Evolutionary conservation across 37 sponge, comb jelly and placozoan genomes (phyloP).

Genomic region (Sycon ciliatum): DNA sequence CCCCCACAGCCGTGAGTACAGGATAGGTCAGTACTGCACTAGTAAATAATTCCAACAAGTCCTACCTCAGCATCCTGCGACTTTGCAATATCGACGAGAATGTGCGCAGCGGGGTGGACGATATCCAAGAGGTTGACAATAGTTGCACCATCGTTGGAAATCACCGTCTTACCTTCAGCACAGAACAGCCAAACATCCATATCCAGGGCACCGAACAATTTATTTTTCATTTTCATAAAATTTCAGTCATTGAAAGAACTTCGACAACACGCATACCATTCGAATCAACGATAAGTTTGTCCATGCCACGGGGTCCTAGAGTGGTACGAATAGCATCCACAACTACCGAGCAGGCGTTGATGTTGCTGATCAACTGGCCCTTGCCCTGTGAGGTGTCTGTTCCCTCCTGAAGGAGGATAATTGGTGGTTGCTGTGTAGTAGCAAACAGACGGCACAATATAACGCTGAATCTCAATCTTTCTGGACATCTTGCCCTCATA

Average conservation of each 20-base stretch:
- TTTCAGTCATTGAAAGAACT: too few species aligned
- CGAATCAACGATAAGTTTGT: conserved; percentile 95
- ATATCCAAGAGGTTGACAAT: conserved; percentile 89
- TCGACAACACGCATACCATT: conserved; percentile 44
- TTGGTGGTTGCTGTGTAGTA: conserved; percentile 48
- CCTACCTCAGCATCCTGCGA: conserved; percentile 96
- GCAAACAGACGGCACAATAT: not conserved
- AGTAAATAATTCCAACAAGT: not conserved
- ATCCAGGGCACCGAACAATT: not conserved
- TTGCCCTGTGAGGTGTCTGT: conserved; percentile 97
- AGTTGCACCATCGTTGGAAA: conserved; percentile 99
- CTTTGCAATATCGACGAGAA: conserved; percentile 87
- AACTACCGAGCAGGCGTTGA: conserved; percentile 90
- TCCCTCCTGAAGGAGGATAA: conserved; percentile 93
- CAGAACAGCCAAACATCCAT: not conserved
- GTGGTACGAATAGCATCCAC: conserved; percentile 92
- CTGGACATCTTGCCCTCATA: not conserved
- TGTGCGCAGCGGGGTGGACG: conserved; percentile 96
- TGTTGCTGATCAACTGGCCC: conserved; percentile 96
- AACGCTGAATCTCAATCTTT: not conserved
- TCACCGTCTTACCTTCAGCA: conserved; percentile 82
- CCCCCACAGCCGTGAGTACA: conserved; percentile 14
- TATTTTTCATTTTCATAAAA: not conserved
- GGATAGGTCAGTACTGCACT: not conserved
- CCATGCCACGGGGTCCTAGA: conserved; percentile 96